Percentiles rank a stretch among this genome's conserved stretches.
Conservation (phyloP, 2,113 vertebrate genomes). For the Candoia aspera region DNA sequence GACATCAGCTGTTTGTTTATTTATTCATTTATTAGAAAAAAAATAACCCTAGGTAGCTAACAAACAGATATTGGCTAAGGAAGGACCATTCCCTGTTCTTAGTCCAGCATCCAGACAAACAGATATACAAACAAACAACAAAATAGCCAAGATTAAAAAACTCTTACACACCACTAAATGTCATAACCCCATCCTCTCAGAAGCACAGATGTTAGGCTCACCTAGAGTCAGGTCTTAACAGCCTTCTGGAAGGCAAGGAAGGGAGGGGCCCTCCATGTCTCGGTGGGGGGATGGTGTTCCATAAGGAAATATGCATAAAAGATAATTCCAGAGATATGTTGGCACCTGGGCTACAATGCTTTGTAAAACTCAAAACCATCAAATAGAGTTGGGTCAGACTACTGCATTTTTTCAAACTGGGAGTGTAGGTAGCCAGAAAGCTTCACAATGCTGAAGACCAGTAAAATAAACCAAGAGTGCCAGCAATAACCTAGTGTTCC, state of each 20-base stretch:
- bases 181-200: not conserved
- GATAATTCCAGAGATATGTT: too few species aligned
- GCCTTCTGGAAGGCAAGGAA: not conserved
- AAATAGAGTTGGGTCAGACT: too few species aligned
- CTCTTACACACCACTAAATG: not conserved
- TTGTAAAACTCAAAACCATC: too few species aligned
- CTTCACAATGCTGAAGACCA: not conserved
- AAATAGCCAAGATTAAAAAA: not conserved
- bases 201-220: not conserved
- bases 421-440: not conserved
- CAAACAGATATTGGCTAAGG: not conserved
- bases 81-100: too few species aligned
- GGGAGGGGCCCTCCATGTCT: not conserved
- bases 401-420: not conserved
- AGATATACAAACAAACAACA: not conserved
- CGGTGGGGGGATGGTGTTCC: not conserved
- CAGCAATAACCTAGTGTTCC: not conserved
- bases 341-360: too few species aligned
- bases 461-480: not conserved
- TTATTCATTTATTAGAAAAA: not conserved
- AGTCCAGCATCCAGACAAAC: too few species aligned
- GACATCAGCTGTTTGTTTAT: not conserved
- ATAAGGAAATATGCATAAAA: not conserved
- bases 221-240: not conserved
- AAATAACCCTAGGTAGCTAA: not conserved